phyloP scores from a whole-genome alignment of 2,888 invertebrate genomes.

The Epirrhoe tristata region DNA sequence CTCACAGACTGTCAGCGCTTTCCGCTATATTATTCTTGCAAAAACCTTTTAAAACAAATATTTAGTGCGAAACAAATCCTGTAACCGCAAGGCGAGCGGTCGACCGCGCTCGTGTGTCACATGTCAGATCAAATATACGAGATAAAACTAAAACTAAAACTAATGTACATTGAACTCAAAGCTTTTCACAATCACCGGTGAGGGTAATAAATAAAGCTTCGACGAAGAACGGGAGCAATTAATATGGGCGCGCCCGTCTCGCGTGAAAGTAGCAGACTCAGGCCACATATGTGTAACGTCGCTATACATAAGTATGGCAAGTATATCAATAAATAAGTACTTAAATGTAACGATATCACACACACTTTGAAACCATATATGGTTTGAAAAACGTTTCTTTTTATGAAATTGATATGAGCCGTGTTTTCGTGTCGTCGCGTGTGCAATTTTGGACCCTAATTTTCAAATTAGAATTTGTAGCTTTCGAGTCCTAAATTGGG shows the following conservation, averaged over 20 bases:
- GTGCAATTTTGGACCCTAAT: slow-evolving; percentile 21
- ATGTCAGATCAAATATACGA: slow-evolving; percentile 78
- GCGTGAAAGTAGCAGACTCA: slow-evolving; percentile 80
- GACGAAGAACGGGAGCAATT: slow-evolving; percentile 84
- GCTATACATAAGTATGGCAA: slow-evolving; percentile 50
- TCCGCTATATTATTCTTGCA: slow-evolving; percentile 60
- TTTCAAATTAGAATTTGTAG: slow-evolving; percentile 6
- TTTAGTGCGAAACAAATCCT: slow-evolving; percentile 40
- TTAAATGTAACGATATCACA: slow-evolving; percentile 39
- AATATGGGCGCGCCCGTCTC: slow-evolving; percentile 81
- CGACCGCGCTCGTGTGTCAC: slow-evolving; percentile 66
- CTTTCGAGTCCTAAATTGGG: slow-evolving; percentile 8
- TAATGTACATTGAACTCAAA: slow-evolving; percentile 80
- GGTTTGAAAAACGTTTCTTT: slow-evolving; percentile 25
- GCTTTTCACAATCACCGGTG: slow-evolving; percentile 82
- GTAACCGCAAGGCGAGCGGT: slow-evolving; percentile 50
- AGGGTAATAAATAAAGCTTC: slow-evolving; percentile 84
- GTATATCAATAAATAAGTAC: slow-evolving; percentile 40
- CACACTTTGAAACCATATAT: slow-evolving; percentile 27
- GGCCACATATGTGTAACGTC: slow-evolving; percentile 67
- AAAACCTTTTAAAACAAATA: slow-evolving; percentile 53
- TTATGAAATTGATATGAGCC: slow-evolving; percentile 39
- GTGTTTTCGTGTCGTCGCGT: slow-evolving; percentile 26
- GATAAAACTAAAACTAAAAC: slow-evolving; percentile 80
- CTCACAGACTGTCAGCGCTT: slow-evolving; percentile 34